phyloP scores from a whole-genome alignment of 2,797 vertebrate species.

The Gymnoscopelus microlampas region DNA sequence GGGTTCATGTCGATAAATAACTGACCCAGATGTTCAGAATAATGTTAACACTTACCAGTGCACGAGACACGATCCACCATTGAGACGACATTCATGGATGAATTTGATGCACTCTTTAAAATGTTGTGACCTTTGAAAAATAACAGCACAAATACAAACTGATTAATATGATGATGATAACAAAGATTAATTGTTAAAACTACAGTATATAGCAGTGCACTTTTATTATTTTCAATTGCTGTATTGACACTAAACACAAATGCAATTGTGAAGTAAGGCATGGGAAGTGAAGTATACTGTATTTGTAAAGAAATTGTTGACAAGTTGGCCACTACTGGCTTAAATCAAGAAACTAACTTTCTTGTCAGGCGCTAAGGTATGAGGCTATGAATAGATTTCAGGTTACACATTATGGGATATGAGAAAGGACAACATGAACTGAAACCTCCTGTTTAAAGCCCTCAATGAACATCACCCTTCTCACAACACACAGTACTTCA shows the following conservation, averaged over 20 bases:
- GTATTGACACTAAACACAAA: too few species aligned
- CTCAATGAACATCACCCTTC: slow-evolving; percentile 1
- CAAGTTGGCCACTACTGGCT: neutral
- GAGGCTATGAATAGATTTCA: slow-evolving; percentile 38
- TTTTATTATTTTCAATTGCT: too few species aligned
- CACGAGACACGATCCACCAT: slow-evolving; percentile 87
- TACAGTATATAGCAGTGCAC: neutral
- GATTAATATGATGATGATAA: neutral
- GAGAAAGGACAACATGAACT: slow-evolving; percentile 69
- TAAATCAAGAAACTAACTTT: slow-evolving; percentile 17
- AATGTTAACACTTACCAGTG: slow-evolving; percentile 84
- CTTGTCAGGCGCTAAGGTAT: slow-evolving; percentile 15
- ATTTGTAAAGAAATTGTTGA: neutral
- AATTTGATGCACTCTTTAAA: slow-evolving; percentile 90
- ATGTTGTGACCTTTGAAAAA: slow-evolving; percentile 84
- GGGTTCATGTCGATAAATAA: too few species aligned
- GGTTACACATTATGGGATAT: slow-evolving; percentile 56
- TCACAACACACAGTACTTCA: neutral
- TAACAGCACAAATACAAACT: neutral
- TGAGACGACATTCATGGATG: slow-evolving; percentile 88
- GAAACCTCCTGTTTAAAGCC: slow-evolving; percentile 57
- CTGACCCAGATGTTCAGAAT: too few species aligned
- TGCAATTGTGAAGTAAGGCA: neutral
- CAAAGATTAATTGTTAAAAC: neutral
- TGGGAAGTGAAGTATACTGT: neutral